Conservation (phyloP, 2,797 vertebrate species). For the Onychomys arenicola region DNA sequence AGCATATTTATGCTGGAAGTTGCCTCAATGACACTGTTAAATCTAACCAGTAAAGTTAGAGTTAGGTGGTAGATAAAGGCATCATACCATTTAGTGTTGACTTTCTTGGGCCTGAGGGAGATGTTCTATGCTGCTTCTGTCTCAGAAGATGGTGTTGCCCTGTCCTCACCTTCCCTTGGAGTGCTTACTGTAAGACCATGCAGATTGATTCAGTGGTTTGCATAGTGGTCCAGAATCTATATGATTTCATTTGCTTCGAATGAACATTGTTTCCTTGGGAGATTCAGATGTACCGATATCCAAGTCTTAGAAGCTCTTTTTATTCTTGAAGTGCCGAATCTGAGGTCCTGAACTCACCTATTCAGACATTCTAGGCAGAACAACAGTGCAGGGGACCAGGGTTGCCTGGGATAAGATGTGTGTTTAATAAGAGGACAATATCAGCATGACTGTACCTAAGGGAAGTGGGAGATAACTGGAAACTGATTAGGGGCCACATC, state of each 20-base stretch:
- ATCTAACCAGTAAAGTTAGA: background rate
- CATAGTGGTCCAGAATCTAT: background rate
- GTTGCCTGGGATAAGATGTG: background rate
- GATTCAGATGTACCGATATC: background rate
- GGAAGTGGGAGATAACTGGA: background rate
- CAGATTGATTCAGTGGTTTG: background rate
- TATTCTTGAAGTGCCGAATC: background rate
- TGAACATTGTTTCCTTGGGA: too few relatives aligned
- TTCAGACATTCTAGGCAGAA: background rate
- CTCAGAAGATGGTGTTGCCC: background rate
- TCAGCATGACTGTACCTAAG: background rate
- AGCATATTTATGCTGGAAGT: background rate
- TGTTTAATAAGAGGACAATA: constrained; percentile 16
- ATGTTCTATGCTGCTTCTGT: background rate
- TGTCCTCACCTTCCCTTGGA: background rate
- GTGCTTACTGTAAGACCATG: background rate
- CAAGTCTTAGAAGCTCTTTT: background rate
- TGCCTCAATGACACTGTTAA: background rate
- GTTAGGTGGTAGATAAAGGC: background rate
- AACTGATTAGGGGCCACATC: background rate
- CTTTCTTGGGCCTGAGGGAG: background rate
- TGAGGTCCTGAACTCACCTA: background rate
- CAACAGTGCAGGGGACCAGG: background rate
- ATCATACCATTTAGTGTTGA: background rate
- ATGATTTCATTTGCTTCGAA: background rate